Conservation (phyloP, 2,888 invertebrate species). For the Molanna angustata region DNA sequence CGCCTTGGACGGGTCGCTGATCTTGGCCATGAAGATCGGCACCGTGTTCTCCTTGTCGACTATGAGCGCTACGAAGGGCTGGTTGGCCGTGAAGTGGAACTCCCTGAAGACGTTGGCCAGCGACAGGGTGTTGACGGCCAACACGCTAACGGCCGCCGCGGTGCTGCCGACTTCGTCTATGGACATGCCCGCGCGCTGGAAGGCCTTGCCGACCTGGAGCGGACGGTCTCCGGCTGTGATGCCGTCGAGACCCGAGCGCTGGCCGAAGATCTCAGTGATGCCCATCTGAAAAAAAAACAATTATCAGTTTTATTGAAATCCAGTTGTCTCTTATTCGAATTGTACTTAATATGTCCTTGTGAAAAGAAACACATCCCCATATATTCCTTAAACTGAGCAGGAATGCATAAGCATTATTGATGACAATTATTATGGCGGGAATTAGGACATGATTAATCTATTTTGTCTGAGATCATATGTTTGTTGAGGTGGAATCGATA, state of each 20-base stretch:
- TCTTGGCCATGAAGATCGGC: conserved; percentile 52
- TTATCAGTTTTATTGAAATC: no score
- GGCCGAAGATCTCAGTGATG: conserved; percentile 45
- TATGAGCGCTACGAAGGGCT: conserved; percentile 52
- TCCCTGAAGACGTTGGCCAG: conserved; percentile 41
- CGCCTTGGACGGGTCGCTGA: conserved; percentile 45
- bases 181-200: conserved; percentile 52
- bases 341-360: no score
- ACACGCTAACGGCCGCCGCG: conserved; percentile 49
- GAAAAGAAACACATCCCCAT: no score
- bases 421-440: no score
- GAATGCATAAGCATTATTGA: no score
- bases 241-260: conserved; percentile 42
- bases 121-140: conserved; percentile 50
- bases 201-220: conserved; percentile 45
- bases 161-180: conserved; percentile 54
- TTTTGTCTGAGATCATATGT: no score
- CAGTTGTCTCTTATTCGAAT: no score
- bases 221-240: conserved; percentile 38
- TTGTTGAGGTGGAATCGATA: no score
- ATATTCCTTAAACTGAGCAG: no score
- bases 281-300: conserved; percentile 45
- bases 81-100: conserved; percentile 43
- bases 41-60: conserved; percentile 47
- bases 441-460: no score